Evolutionary conservation across 2,113 vertebrate species (phyloP).

Genomic region (Oryzias woworae): DNA sequence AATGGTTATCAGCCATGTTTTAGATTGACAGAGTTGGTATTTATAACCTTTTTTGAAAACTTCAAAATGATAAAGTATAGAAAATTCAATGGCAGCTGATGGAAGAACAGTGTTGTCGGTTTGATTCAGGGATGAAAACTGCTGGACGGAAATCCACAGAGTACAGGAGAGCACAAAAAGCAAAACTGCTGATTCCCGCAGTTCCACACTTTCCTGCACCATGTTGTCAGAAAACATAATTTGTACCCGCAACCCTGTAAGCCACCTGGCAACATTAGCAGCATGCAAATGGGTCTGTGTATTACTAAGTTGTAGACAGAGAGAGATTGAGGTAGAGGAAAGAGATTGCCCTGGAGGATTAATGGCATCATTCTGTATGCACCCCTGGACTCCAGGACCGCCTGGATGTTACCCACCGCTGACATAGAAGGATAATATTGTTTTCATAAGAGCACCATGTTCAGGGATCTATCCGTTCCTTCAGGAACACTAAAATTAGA

Average conservation of each 20-base stretch:
- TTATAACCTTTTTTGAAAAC: no score
- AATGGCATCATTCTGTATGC: constrained; percentile 99
- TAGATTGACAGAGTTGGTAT: no score
- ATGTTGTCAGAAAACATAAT: constrained; percentile 99
- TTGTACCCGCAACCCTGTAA: constrained; percentile 87
- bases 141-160: neutral
- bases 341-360: constrained; percentile 97
- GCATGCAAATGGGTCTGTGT: constrained; percentile 90
- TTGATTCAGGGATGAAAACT: neutral
- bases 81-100: no score
- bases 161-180: constrained; percentile 17
- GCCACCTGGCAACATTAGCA: constrained; percentile 96
- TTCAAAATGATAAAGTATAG: no score
- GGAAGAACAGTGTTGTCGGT: no score
- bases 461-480: constrained; percentile 90
- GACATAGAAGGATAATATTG: constrained; percentile 99
- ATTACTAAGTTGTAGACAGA: constrained; percentile 68
- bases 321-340: constrained; percentile 15
- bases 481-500: constrained; percentile 85
- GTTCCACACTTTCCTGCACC: constrained; percentile 76
- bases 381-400: constrained; percentile 81
- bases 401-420: constrained; percentile 98
- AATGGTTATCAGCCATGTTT: no score
- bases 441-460: constrained; percentile 92
- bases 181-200: constrained; percentile 7